Base-by-base conservation (phyloP, 2,797 vertebrate species). In the Smutsia gigantea region DNA sequence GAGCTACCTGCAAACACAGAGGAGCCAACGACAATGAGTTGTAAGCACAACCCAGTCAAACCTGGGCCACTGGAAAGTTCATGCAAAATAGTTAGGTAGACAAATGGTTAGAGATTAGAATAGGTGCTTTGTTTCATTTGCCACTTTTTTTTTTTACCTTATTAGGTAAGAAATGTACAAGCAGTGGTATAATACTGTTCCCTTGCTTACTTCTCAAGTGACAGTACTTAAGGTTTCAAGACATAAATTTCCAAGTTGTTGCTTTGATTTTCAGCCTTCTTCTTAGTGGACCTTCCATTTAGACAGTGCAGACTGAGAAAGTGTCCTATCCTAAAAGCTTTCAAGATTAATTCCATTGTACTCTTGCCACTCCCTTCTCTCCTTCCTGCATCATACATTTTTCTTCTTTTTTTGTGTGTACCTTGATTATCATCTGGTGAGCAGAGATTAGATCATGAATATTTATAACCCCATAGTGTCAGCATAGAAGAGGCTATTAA, bases 361-460 rank as follows among this genome's bases (percentile, higher is more conserved):
- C 12, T 63, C 31, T 49, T 46, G 49, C 27, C 2, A 23, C 21
- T 75, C 25, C 55, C 49, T 49, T 11, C 15, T 34, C 39, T 61
- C 55, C 49, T 84, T 63, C 77, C 75, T 74, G 12, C 31, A 31
- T 37, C 39, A 0, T 18, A 12, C 25, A 15, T 37, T 89, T 90
- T 91, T 39, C 88, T 94, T 81, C 57, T 82, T 69, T 37, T 57
- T 55, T 29, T 53, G 11, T 53, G 53, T 14, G 14, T 55, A 55
- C 74, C 53, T 71, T 85, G 66, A 92, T 87, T 87, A 85, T 93
- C 82, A 92, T 83, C 85, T 75, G 63, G 82, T 77, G 83, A 92
- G 37, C 29, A 55, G 90, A 86, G 57, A 90, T 79, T 86, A 83
- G 61, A 51, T 88, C 63, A 83, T 95, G 78, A 93, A 96, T 83